Percentiles rank a stretch among this genome's conserved stretches.
phyloP scores from a whole-genome alignment of 1,140 invertebrate genomes.

The Limonius californicus region DNA sequence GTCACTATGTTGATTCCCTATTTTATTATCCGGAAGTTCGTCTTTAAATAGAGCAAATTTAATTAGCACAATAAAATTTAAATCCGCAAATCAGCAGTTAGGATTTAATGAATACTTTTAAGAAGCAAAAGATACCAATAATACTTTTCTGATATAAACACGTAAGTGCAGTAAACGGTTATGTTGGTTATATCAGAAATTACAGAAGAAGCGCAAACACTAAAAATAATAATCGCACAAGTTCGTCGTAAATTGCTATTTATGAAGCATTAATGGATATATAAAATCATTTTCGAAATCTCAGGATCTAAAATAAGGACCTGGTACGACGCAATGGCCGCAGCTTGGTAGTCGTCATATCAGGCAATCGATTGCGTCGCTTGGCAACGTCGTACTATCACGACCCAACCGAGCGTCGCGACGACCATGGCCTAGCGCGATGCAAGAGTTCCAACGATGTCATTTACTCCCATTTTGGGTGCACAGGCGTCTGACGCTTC shows the following conservation, averaged over 20 bases:
- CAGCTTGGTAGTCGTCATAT: constrained; percentile 27
- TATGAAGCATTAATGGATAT: neutral
- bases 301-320: constrained; percentile 8
- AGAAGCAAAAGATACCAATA: no score
- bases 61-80: no score
- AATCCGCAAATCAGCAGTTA: no score
- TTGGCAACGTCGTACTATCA: constrained; percentile 37
- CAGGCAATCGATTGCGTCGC: constrained; percentile 32
- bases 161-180: no score
- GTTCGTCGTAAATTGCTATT: neutral
- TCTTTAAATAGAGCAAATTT: no score
- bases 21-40: no score
- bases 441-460: constrained; percentile 8
- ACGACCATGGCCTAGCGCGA: constrained; percentile 28
- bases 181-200: no score
- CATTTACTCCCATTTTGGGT: constrained; percentile 10
- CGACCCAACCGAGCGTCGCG: constrained; percentile 26
- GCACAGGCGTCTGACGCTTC: neutral
- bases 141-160: no score
- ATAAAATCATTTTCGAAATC: constrained; percentile 7
- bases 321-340: constrained; percentile 10
- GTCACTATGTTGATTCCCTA: no score
- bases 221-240: no score
- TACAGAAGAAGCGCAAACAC: no score
- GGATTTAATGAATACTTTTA: no score